Base-by-base conservation (phyloP, 2,113 vertebrate species). In the Galeopterus variegatus region DNA sequence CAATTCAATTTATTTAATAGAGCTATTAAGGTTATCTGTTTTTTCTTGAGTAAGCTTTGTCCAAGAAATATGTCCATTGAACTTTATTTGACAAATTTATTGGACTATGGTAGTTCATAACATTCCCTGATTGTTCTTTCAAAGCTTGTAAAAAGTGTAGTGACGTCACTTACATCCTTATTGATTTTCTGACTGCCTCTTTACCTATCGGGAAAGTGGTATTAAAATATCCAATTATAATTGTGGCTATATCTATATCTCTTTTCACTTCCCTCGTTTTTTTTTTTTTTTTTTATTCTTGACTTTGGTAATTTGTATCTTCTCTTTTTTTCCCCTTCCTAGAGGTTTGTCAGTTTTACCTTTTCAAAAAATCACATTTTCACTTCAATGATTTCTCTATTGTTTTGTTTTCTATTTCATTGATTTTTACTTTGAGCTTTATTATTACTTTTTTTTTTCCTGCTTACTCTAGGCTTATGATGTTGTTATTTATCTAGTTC, bases 291-390 rank as follows among this genome's bases (percentile, higher is more conserved):
- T 62, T 81, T 70, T 65, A 54, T 81, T 62, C 12, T 93, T 88
- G 56, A 81, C 41, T 12, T 31, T 6, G 24, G 31, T 50, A 70
- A 80, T 69, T 70, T 79, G 28, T 36, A 18, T 92, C 90, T 82
- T 82, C 50, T 88, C 13, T 79, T 75, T 62, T 75, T 75, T 90
- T 18, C 62, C 3, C 3, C 54, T 73, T 24, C 4, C n/a, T 85
- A 33, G 8, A 45, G 9, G 9, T 62, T 81, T 81, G 72, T 64
- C 65, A 88, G 10, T 72, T 73, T 72, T 70, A 70, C 62, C 28
- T 69, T 85, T 17, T 62, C 64, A 93, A 80, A 93, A 93, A 88
- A 31, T 52, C 45, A 24, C n/a, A 80, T 72, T 94, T 80, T 81
- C 87, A 80, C 36, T 87, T 69, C 15, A 60, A 8, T 86, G 26